Base-by-base conservation (phyloP, 92 coral and sea anemone genomes). In the Hydrozoanthus gracilis region DNA sequence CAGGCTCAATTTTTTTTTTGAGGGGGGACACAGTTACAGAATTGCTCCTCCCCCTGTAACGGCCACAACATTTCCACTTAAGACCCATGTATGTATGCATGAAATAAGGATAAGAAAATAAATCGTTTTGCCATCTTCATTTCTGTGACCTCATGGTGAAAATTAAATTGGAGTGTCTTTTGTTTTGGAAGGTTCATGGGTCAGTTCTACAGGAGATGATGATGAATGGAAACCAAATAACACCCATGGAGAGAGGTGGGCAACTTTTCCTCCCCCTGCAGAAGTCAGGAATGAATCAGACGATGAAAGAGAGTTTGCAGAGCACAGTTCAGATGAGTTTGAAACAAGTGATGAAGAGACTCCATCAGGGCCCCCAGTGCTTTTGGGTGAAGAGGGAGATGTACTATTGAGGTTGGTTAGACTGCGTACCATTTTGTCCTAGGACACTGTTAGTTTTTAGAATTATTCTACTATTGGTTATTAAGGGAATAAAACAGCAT, bases 271-370 rank as follows among this genome's bases (percentile, higher is more conserved):
- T 8, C 45, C 20, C 62, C 56, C 85, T 0, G 3, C 20, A 4
- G 85, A 80, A 9, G 46, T 47, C 17, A 12, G 12, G 3, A 49
- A 49, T 48, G 73, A 47, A 60, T 88, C 87, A 76, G 80, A 58
- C 3, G 85, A 90, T 15, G 89, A 90, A 60, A 86, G 84, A 44
- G 98, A 80, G 73, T 80, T 92, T 35, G 93, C 89, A 50, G 93
- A 91, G 10, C 93, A 94, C 88, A 94, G 98, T 90, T 94, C 85
- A n/a, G 85, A 79, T 79, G 84, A 80, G 73, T 64, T 80, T 58
- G 85, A 62, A 12, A 64, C 98, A n/a, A 94, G 98, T 80, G 98
- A 91, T 70, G 98, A 94, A 71, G 98, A 94, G 44, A 89, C 89
- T 8, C 91, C 93, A 49, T 89, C 93, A 69, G 90, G 95, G 55